These are phyloP conservation scores for Halcyon chelicuti DNA, from an alignment of 2,797 vertebrate species.

Conservation along the genomic window DNA sequence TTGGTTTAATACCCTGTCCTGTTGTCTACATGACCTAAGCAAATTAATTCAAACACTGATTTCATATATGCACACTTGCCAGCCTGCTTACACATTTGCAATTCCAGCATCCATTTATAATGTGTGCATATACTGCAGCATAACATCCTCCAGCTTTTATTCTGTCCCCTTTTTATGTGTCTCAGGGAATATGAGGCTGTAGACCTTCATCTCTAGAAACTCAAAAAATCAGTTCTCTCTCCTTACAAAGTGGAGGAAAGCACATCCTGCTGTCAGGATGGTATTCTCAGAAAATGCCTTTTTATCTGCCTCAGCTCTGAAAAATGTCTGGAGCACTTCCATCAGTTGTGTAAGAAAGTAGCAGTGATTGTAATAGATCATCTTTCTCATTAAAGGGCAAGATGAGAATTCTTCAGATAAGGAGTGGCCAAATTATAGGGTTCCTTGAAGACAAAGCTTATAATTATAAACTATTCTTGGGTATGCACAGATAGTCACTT, in stretches of 20 bases:
- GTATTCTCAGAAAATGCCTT: neutral
- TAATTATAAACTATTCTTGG: neutral
- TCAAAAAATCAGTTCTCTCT: neutral
- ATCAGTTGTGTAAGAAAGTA: neutral
- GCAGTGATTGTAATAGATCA: neutral
- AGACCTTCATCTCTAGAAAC: neutral
- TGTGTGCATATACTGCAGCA: neutral
- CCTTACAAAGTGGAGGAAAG: neutral
- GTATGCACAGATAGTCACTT: neutral
- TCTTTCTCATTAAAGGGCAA: neutral
- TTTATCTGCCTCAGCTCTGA: neutral
- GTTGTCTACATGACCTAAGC: neutral
- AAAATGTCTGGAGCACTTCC: fast-evolving
- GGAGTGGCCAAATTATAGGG: neutral
- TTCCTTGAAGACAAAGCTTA: neutral
- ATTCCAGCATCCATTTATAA: neutral
- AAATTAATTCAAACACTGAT: neutral
- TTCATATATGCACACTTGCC: neutral
- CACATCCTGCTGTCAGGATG: neutral
- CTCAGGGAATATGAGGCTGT: neutral
- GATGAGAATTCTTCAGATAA: neutral
- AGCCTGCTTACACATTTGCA: neutral
- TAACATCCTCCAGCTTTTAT: neutral
- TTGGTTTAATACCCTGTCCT: neutral
- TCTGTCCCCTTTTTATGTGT: neutral